Percentiles rank a stretch among this genome's conserved stretches.
Conservation (phyloP, 2,113 vertebrate species). For the Hydrolagus affinis region DNA sequence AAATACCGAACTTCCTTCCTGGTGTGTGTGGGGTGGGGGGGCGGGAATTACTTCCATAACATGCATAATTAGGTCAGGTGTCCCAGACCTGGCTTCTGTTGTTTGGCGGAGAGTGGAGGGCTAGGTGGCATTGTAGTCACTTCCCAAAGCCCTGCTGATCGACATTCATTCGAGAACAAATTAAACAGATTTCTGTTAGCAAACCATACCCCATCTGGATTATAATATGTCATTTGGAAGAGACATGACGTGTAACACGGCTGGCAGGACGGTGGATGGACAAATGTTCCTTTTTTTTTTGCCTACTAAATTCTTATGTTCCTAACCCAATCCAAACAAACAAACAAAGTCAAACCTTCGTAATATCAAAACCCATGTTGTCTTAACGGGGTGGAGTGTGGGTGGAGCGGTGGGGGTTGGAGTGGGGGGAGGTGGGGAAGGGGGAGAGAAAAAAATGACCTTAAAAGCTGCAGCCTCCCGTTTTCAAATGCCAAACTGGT, state of each 20-base stretch:
- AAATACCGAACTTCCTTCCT: conserved; percentile 13
- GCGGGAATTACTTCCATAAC: conserved; percentile 15
- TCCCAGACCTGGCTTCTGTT: not conserved
- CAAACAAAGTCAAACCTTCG: conserved; percentile 5
- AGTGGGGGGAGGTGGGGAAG: too few species aligned
- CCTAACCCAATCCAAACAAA: not conserved
- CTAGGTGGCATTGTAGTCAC: not conserved
- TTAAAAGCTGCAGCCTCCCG: conserved; percentile 16
- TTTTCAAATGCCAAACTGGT: conserved; percentile 25
- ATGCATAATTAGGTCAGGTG: conserved; percentile 23
- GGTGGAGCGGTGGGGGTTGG: too few species aligned
- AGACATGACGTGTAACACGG: too few species aligned
- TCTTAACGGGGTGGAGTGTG: too few species aligned
- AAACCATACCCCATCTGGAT: too few species aligned
- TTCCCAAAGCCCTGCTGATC: not conserved
- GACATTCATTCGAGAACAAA: not conserved
- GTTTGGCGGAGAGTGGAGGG: not conserved
- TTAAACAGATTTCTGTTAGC: too few species aligned
- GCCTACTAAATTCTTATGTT: too few species aligned
- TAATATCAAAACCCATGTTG: not conserved
- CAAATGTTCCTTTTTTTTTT: too few species aligned
- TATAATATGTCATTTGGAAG: too few species aligned
- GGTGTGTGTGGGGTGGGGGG: conserved; percentile 3
- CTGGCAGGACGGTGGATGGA: too few species aligned
- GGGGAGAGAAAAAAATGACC: conserved; percentile 15